Conservation (phyloP, 2,888 invertebrate species). For the Ischnura elegans region DNA sequence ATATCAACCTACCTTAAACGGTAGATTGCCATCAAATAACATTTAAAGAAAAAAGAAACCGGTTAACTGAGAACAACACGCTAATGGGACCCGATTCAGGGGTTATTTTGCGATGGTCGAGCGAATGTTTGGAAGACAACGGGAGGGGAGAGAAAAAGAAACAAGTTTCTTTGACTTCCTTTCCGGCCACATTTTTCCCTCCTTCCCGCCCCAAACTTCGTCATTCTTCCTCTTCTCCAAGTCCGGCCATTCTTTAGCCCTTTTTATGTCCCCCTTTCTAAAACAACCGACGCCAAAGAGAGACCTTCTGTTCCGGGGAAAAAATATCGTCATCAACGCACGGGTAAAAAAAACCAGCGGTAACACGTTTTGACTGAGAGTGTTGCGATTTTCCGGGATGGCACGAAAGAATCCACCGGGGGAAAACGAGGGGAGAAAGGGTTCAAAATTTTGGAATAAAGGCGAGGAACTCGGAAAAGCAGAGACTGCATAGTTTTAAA, state of each 20-base stretch:
- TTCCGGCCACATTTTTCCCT: conserved; percentile 8
- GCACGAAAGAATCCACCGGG: neutral
- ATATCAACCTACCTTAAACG: no score
- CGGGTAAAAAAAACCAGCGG: neutral
- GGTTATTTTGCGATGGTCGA: no score
- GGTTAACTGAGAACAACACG: no score
- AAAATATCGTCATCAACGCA: conserved; percentile 35
- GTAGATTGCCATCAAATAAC: no score
- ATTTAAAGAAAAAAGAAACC: no score
- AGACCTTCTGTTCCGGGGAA: conserved; percentile 35
- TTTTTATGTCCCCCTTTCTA: conserved; percentile 10
- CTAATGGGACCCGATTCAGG: no score
- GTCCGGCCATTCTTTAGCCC: neutral
- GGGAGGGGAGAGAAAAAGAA: conserved; percentile 32
- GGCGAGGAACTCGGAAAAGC: neutral
- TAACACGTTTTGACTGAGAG: no score
- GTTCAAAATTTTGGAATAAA: neutral
- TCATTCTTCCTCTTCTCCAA: neutral
- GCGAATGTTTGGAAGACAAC: neutral
- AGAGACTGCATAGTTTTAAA: no score
- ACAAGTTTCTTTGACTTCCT: neutral
- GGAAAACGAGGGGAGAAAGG: neutral
- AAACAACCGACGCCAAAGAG: neutral
- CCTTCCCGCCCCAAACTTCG: neutral
- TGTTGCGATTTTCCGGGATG: conserved; percentile 22